phyloP scores from a whole-genome alignment of 2,113 vertebrate genomes.

The Xerus inauris region DNA sequence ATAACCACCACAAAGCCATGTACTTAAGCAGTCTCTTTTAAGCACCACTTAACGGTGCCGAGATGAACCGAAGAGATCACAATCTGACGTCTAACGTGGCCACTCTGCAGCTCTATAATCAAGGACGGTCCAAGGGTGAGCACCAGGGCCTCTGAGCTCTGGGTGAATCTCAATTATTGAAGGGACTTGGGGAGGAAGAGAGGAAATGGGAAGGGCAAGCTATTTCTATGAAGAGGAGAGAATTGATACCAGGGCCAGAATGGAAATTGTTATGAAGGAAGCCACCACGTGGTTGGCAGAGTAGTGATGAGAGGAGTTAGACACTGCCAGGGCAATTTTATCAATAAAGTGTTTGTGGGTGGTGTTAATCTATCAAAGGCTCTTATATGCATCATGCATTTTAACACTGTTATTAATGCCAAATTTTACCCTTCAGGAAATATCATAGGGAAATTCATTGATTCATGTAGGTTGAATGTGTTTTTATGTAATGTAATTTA shows the following conservation, averaged over 20 bases:
- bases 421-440: background rate
- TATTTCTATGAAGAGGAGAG: slow-evolving; percentile 61
- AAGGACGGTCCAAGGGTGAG: slow-evolving; percentile 67
- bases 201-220: slow-evolving; percentile 64
- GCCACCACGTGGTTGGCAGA: slow-evolving; percentile 1
- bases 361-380: background rate
- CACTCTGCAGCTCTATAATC: slow-evolving; percentile 68
- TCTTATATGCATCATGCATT: background rate
- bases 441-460: background rate
- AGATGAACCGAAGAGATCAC: slow-evolving; percentile 55
- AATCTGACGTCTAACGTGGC: slow-evolving; percentile 58
- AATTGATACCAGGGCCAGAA: slow-evolving; percentile 4
- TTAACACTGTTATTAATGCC: background rate
- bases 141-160: slow-evolving; percentile 34
- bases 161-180: slow-evolving; percentile 73
- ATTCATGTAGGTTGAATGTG: no score
- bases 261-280: slow-evolving; percentile 62
- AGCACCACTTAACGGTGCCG: slow-evolving; percentile 72
- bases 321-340: background rate
- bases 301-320: slow-evolving; percentile 50
- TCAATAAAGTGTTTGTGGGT: background rate
- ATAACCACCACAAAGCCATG: slow-evolving; percentile 29
- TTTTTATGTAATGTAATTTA: no score
- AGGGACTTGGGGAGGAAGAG: slow-evolving; percentile 58
- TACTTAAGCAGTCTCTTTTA: slow-evolving; percentile 67